phyloP scores from a whole-genome alignment of 1,140 invertebrate species.

The Orchesella cincta region DNA sequence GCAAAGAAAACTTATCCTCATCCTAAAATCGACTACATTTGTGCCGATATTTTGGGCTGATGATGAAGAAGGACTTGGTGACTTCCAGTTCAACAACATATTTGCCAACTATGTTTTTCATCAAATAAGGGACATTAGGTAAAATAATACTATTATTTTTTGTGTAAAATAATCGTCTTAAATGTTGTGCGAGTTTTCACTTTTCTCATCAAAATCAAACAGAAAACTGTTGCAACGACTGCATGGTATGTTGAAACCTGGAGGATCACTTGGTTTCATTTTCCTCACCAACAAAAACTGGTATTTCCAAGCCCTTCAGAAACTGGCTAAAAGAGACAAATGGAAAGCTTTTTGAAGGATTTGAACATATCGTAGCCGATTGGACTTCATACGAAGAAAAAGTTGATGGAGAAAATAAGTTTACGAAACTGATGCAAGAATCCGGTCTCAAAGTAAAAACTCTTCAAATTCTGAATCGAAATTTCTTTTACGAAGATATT shows the following conservation, averaged over 20 bases:
- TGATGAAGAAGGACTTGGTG: constrained; percentile 3
- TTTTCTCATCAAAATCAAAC: neutral
- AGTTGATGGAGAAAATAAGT: too few relatives aligned
- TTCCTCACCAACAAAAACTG: neutral
- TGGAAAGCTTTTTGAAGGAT: neutral
- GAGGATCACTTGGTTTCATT: neutral
- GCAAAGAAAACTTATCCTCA: neutral
- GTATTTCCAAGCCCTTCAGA: neutral
- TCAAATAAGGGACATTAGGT: neutral
- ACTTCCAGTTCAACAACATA: constrained; percentile 31
- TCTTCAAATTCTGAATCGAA: neutral
- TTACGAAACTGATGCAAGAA: too few relatives aligned
- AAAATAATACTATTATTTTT: neutral
- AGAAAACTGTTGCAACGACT: neutral
- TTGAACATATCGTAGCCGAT: too few relatives aligned
- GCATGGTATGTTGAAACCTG: neutral
- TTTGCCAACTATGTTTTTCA: constrained; percentile 8
- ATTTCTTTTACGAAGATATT: neutral
- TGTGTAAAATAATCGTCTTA: neutral
- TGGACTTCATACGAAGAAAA: too few relatives aligned
- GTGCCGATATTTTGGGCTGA: neutral
- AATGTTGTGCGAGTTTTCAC: neutral
- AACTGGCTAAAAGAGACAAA: neutral
- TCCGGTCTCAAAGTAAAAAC: neutral
- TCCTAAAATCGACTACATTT: neutral